These are phyloP conservation scores for Falco peregrinus DNA, from an alignment of 2,797 vertebrate genomes.

Conservation along the genomic window DNA sequence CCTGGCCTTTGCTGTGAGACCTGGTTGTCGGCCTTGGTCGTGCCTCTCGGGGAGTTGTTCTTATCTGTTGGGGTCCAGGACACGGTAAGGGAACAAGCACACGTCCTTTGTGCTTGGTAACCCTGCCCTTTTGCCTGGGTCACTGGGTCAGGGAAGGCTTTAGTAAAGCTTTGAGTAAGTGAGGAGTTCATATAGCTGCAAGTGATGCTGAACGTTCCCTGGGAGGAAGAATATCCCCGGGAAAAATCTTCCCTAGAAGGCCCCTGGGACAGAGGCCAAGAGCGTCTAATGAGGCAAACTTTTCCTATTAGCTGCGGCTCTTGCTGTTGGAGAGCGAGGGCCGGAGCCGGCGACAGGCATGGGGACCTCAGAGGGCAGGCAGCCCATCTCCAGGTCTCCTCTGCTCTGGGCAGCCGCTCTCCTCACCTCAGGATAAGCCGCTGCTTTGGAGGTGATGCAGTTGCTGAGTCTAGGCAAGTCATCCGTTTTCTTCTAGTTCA, in stretches of 20 bases:
- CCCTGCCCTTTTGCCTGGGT: background rate
- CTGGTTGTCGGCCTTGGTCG: background rate
- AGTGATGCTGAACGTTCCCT: background rate
- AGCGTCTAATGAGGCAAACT: background rate
- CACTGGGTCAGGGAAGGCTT: background rate
- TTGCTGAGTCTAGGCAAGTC: background rate
- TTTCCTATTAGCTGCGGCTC: background rate
- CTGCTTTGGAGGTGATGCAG: background rate
- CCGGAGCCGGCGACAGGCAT: background rate
- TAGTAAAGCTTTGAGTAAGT: background rate
- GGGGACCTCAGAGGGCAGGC: background rate
- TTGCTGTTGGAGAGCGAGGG: background rate
- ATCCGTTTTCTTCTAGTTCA: background rate
- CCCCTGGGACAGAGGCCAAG: conserved; percentile 21
- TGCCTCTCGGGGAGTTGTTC: background rate
- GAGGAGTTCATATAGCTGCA: background rate
- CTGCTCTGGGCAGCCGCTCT: background rate
- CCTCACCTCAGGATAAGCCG: accelerated
- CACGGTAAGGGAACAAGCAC: background rate
- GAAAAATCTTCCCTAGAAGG: conserved; percentile 8
- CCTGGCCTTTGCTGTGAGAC: background rate
- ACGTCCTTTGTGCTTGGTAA: background rate
- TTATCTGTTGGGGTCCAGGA: background rate
- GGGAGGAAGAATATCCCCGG: background rate
- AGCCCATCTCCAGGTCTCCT: background rate